phyloP scores from a whole-genome alignment of 92 coral and sea anemone genomes.

The Phymanthus crucifer region DNA sequence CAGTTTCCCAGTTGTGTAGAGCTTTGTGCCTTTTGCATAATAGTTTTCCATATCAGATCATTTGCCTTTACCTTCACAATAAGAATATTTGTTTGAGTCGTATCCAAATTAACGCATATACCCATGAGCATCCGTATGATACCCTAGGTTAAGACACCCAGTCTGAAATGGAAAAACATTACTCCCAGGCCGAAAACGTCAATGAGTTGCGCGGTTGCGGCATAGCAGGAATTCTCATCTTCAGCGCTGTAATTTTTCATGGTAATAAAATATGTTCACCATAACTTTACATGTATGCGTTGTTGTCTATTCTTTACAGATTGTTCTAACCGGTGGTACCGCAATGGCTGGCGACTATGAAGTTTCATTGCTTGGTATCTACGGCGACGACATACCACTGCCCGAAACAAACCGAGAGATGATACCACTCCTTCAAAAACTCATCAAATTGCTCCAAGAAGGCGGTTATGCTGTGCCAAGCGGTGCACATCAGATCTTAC shows the following conservation, averaged over 20 bases:
- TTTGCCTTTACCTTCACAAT: too few relatives aligned
- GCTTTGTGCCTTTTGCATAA: too few relatives aligned
- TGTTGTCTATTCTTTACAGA: conserved; percentile 32
- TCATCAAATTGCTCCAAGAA: conserved; percentile 83
- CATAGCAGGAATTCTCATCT: too few relatives aligned
- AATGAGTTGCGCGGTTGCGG: background rate
- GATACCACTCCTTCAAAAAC: conserved; percentile 88
- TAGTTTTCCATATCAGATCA: too few relatives aligned
- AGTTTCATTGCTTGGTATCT: conserved; percentile 71
- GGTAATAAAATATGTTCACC: too few relatives aligned
- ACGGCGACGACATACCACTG: conserved; percentile 90
- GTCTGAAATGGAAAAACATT: too few relatives aligned
- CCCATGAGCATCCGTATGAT: too few relatives aligned
- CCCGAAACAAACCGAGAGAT: conserved; percentile 91
- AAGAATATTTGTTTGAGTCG: too few relatives aligned
- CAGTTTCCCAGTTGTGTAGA: too few relatives aligned
- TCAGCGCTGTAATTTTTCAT: too few relatives aligned
- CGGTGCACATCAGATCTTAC: conserved; percentile 75
- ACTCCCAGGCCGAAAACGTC: background rate
- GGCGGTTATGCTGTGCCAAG: conserved; percentile 73
- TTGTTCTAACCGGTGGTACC: conserved; percentile 80
- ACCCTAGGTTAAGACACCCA: too few relatives aligned
- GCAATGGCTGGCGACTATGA: conserved; percentile 89
- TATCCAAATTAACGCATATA: too few relatives aligned
- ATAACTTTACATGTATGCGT: background rate